phyloP scores from a whole-genome alignment of 35 echinoderm and acorn worm species.

The Nesometra sesokonis region DNA sequence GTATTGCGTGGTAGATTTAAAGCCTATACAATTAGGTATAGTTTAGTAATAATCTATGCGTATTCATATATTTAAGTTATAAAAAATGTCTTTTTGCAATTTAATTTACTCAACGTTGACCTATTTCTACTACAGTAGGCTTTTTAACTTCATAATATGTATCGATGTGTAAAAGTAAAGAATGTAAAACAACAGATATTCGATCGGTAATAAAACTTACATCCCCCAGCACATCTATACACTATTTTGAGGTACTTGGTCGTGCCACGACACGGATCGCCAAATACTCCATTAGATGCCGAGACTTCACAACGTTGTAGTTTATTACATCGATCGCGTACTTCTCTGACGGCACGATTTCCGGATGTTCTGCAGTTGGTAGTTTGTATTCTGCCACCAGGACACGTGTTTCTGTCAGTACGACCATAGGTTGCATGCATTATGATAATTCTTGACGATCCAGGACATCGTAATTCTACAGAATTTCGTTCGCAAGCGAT shows the following conservation, averaged over 20 bases:
- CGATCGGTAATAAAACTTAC: no score
- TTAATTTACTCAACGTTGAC: no score
- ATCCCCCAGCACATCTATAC: background rate
- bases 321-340: background rate
- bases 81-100: no score
- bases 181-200: no score
- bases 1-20: no score
- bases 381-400: background rate
- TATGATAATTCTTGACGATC: background rate
- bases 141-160: no score
- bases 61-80: no score
- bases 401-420: background rate
- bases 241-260: background rate
- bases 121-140: no score
- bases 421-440: background rate
- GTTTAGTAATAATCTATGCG: no score
- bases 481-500: background rate
- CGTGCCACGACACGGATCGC: background rate
- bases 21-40: no score
- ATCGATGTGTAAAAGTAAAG: no score
- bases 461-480: background rate
- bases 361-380: background rate
- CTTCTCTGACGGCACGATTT: background rate
- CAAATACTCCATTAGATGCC: background rate
- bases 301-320: background rate